phyloP scores from a whole-genome alignment of 53 echinoderm and acorn worm species.

The Astropecten irregularis region DNA sequence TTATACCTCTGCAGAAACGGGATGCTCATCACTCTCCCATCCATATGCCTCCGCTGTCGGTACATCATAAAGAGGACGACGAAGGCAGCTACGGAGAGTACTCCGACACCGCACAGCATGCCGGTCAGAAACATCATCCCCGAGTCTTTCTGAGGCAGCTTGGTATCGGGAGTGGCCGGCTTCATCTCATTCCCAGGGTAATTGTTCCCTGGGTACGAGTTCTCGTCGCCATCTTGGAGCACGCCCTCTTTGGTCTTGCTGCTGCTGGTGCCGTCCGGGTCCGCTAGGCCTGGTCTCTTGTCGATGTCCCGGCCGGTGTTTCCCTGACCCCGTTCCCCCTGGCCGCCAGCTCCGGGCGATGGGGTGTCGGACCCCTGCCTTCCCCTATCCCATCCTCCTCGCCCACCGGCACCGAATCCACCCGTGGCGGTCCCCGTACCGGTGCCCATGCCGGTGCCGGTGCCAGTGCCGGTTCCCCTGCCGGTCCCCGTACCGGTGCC shows the following conservation, averaged over 20 bases:
- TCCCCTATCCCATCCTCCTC: no score
- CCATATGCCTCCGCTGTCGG: conserved; percentile 20
- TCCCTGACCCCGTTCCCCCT: not conserved
- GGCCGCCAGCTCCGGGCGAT: not conserved
- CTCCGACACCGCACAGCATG: conserved; percentile 37
- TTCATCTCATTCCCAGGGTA: not conserved
- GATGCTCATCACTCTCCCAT: not conserved
- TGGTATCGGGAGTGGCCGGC: conserved; percentile 22
- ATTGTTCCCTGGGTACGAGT: no score
- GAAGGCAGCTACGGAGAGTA: conserved; percentile 20
- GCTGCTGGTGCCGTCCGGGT: not conserved
- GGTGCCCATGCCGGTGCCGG: no score
- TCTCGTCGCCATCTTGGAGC: not conserved
- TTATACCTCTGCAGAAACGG: conserved; percentile 43
- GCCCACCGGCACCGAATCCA: no score
- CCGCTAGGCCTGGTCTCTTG: not conserved
- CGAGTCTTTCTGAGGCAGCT: conserved; percentile 6
- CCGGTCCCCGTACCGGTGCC: no score
- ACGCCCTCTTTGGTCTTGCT: not conserved
- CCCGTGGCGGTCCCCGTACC: no score
- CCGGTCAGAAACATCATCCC: conserved; percentile 51
- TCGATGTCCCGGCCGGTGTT: not conserved
- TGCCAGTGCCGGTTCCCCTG: no score
- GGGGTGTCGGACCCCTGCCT: no score
- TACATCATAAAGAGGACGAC: conserved; percentile 30